These are phyloP conservation scores for Halichoeres trimaculatus DNA, from an alignment of 2,113 vertebrate genomes.

Conservation along the genomic window DNA sequence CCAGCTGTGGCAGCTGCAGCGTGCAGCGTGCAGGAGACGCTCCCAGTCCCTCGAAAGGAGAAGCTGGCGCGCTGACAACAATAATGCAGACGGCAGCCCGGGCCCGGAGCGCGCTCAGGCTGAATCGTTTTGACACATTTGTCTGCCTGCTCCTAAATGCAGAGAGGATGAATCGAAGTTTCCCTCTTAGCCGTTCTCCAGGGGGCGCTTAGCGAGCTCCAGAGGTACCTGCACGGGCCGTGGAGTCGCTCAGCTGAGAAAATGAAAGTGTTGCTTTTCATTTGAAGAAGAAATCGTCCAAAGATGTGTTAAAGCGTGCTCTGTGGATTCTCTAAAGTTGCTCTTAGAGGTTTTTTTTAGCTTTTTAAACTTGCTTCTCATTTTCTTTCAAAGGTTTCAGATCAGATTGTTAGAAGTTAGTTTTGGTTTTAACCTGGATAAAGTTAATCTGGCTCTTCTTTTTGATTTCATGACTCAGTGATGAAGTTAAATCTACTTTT, in stretches of 20 bases:
- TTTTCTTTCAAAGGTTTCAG: no score
- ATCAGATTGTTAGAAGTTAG: no score
- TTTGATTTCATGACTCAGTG: no score
- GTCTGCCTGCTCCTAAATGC: background rate
- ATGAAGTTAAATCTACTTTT: no score
- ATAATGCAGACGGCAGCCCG: constrained; percentile 28
- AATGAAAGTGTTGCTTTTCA: background rate
- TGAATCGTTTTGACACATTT: background rate
- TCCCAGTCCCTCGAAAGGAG: constrained; percentile 72
- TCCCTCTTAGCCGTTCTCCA: background rate
- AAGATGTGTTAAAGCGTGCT: no score
- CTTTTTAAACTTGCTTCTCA: no score
- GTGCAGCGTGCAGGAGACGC: constrained; percentile 31
- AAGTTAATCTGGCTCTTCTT: no score
- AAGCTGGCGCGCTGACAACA: constrained; percentile 68
- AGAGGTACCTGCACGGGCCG: background rate
- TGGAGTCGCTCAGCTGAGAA: background rate
- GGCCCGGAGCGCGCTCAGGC: background rate
- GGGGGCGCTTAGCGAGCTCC: background rate
- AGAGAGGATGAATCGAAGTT: background rate
- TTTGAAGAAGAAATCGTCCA: background rate
- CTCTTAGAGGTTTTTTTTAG: no score
- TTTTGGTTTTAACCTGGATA: no score
- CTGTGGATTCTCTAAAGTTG: no score
- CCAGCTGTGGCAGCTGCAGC: constrained; percentile 63